Base-by-base conservation (phyloP, 1,140 invertebrate genomes). In the Pissodes strobi region DNA sequence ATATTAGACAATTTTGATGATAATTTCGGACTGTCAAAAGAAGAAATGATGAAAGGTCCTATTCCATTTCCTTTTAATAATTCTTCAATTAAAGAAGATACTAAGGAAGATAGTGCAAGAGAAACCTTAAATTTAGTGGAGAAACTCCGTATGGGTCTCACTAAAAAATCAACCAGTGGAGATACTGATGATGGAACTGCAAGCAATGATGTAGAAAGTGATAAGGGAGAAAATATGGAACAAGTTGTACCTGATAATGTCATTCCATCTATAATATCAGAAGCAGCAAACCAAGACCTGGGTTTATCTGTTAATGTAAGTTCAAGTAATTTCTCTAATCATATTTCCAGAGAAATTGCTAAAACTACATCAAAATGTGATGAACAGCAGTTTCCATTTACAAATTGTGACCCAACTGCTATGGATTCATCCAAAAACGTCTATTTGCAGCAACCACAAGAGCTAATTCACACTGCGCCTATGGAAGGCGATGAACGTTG, bases 81-180 rank as follows among this genome's bases (percentile, higher is more conserved):
- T 41, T 80, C 82, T 39, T 82, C 83, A n/a, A 87, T 89, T 66
- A 88, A 89, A 72, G 88, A 90, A 70, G 89, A 91, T 72, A 86
- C 87, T n/a, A 90, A 90, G 75, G 90, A 88, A 64, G 86, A 88
- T 60, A 87, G 82, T 70, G 88, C 88, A 0, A 79, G 87, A 38
- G 90, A 90, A 79, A 92, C 90, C 0, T 76, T 90, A 21, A 87
- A 91, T 79, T 77, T 93, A 13, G 89, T 93, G 6, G 89, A 91
- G 67, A 90, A 91, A 75, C 77, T 92, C 12, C 79, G 90, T 52
- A 84, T 90, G 81, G 85, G 84, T 53, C 76, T 87, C 64, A 85
- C 84, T 10, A 86, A 86, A 66, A 88, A 88, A 73, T 84, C 84
- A 8, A 82, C 81, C 10, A 75, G 74, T 51, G 55, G 62, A 39